phyloP scores from a whole-genome alignment of 2,888 invertebrate genomes.

The Platypus cylindrus region DNA sequence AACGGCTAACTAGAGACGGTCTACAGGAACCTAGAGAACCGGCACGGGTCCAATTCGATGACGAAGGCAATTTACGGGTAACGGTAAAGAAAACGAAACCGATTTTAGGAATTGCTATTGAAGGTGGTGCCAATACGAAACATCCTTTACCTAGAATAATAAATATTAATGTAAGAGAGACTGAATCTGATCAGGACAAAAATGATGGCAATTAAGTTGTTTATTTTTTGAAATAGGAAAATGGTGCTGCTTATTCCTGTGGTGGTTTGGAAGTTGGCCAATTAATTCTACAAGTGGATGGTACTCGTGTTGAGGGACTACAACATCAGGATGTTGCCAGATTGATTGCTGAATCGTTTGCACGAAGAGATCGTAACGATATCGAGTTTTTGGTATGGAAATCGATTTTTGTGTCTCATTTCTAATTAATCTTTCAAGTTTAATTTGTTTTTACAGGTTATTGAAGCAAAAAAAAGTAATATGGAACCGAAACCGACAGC shows the following conservation, averaged over 20 bases:
- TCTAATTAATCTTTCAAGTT: not conserved
- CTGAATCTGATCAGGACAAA: not conserved
- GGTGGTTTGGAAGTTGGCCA: constrained; percentile 91
- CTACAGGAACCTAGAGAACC: constrained; percentile 35
- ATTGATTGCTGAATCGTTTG: constrained; percentile 86
- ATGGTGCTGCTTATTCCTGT: constrained; percentile 86
- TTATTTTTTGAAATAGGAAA: constrained; percentile 52
- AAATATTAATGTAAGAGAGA: constrained; percentile 76
- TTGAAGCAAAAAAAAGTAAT: constrained; percentile 85
- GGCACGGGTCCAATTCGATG: constrained; percentile 65
- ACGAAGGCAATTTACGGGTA: constrained; percentile 78
- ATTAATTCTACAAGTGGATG: constrained; percentile 77
- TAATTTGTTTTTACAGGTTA: constrained; percentile 28
- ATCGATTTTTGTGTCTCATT: not conserved
- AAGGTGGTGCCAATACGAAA: constrained; percentile 92
- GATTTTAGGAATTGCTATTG: constrained; percentile 91
- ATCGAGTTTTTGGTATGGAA: constrained; percentile 75
- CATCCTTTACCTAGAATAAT: constrained; percentile 91
- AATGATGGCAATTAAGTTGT: not conserved
- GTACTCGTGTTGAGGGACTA: constrained; percentile 63
- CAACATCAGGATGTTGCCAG: constrained; percentile 85
- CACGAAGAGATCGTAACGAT: constrained; percentile 73
- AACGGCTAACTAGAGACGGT: constrained; percentile 52
- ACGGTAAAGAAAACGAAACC: constrained; percentile 88
- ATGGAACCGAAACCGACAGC: constrained; percentile 86